A percentile compares a stretch with the other conserved stretches of the same genome.
Evolutionary conservation across 2,113 vertebrate genomes (phyloP).

Genomic region (Accipiter cooperii): DNA sequence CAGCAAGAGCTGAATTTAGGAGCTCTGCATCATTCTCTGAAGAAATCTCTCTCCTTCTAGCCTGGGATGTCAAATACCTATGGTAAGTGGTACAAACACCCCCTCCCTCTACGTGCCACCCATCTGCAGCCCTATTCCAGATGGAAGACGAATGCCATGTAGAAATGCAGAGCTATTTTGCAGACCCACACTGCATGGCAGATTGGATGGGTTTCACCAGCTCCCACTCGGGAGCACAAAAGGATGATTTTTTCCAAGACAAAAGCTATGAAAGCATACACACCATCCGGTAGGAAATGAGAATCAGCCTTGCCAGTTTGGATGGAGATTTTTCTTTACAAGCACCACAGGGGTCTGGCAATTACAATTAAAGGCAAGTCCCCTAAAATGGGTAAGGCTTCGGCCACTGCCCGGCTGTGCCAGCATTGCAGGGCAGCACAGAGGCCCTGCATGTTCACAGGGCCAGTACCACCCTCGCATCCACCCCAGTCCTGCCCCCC

Average conservation of each 20-base stretch:
- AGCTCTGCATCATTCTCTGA: background rate
- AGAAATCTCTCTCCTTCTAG: background rate
- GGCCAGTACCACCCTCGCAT: accelerated
- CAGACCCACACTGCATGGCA: background rate
- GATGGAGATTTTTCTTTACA: background rate
- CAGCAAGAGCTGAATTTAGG: background rate
- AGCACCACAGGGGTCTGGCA: background rate
- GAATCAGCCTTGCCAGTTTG: background rate
- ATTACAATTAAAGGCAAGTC: background rate
- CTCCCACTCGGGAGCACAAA: background rate
- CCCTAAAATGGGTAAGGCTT: background rate
- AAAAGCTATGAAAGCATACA: background rate
- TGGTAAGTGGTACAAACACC: background rate
- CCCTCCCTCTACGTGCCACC: background rate
- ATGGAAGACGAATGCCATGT: background rate
- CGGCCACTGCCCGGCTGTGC: background rate
- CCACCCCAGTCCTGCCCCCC: background rate
- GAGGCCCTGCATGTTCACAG: background rate
- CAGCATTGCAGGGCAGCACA: background rate
- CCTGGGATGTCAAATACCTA: background rate
- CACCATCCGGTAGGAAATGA: accelerated
- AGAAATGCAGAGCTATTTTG: background rate
- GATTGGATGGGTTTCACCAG: background rate
- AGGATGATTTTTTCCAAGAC: background rate
- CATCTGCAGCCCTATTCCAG: background rate